Evolutionary conservation across 2,797 vertebrate species (phyloP), one percentile per base, ranked within the genome.

Genomic region (Zonotrichia albicollis): DNA sequence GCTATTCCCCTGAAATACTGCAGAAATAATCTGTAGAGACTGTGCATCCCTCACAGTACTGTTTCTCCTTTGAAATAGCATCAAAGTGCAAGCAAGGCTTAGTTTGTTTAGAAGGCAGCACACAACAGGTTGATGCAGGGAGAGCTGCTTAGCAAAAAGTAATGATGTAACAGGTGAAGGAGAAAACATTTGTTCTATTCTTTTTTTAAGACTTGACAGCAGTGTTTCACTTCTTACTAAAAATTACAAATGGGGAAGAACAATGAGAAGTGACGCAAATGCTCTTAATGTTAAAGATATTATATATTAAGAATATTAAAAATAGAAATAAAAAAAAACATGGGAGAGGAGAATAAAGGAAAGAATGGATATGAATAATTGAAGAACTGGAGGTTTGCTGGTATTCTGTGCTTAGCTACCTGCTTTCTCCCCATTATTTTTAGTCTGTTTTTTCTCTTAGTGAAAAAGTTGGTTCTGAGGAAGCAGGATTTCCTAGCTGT

Each of bases 391-490:
- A 61, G n/a, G 13, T 67, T 90, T 79, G 30, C 55, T 70, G 48
- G 62, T 88, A 25, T 4, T 64, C 45, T 57, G 25, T 78, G 51
- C 21, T 73, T 84, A 74, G 20, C 18, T 67, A 19, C 22, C 20
- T 83, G 14, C 62, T 78, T 84, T 77, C 46, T 87, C 51, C 48
- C 38, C 10, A 18, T 22, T 78, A 43, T 91, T 96, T 96, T 95
- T 60, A 32, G 64, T 62, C 64, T 65, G 10, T 29, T 73, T 87
- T 83, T 70, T 55, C 40, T 71, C 46, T 78, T 57, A 45, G 77
- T 88, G 96, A 64, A 65, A 85, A 97, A 96, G 76, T 96, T 96
- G 78, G 8, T 95, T 95, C 45, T 91, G 45, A 75, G 38, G 53
- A 80, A 90, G 40, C 32, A 73, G 16, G 17, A 32, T 82, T 90